Conservation (phyloP, 2,888 invertebrate species). For the Oxytorus armatus region DNA sequence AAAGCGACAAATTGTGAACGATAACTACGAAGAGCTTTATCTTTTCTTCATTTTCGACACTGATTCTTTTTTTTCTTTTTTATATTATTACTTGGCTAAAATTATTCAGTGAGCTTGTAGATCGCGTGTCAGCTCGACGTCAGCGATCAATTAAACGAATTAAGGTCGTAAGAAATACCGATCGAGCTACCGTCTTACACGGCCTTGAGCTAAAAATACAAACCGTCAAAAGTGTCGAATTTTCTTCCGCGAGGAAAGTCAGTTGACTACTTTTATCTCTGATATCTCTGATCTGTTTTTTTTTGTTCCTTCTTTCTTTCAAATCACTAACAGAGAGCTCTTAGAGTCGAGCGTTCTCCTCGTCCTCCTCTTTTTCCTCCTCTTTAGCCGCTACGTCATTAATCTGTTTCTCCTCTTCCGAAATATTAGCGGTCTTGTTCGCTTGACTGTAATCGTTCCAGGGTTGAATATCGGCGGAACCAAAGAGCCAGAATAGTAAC, state of each 20-base stretch:
- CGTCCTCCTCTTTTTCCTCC: constrained; percentile 72
- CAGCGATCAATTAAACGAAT: too few relatives aligned
- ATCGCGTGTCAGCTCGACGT: too few relatives aligned
- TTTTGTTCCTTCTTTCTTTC: background rate
- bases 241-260: background rate
- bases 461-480: constrained; percentile 89
- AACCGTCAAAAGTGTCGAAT: background rate
- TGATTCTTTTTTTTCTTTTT: too few relatives aligned
- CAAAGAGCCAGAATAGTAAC: constrained; percentile 89
- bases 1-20: too few relatives aligned
- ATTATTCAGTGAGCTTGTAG: too few relatives aligned
- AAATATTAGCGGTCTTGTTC: constrained; percentile 11
- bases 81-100: too few relatives aligned
- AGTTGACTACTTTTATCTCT: background rate
- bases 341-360: constrained; percentile 80
- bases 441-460: constrained; percentile 87
- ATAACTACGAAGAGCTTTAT: too few relatives aligned
- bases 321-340: constrained; percentile 50
- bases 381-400: constrained; percentile 65
- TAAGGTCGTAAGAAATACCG: too few relatives aligned
- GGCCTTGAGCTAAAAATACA: too few relatives aligned
- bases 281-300: background rate
- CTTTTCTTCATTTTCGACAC: too few relatives aligned
- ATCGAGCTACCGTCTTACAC: too few relatives aligned
- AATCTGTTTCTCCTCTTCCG: constrained; percentile 79